phyloP scores from a whole-genome alignment of 2,113 vertebrate species.

The Salvelinus namaycush region DNA sequence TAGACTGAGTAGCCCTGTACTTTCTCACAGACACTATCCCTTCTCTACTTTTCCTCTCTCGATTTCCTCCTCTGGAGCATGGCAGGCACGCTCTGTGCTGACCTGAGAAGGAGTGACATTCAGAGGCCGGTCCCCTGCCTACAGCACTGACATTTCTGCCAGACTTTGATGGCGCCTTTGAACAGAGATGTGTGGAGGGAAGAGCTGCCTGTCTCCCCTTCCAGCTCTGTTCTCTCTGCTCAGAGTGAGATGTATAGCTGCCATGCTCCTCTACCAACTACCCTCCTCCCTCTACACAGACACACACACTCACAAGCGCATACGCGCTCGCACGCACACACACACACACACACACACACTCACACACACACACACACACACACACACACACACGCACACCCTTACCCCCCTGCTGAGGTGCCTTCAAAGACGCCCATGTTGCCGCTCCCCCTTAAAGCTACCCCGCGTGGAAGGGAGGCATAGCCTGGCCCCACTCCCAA shows the following conservation, averaged over 20 bases:
- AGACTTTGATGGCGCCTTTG: conserved; percentile 79
- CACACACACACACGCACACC: neutral
- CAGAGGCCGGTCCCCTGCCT: conserved; percentile 74
- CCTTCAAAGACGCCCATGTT: conserved; percentile 62
- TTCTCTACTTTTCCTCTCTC: conserved; percentile 10
- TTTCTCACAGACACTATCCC: neutral
- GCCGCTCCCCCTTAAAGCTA: conserved; percentile 25
- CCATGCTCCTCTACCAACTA: conserved; percentile 30
- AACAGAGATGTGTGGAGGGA: conserved; percentile 75
- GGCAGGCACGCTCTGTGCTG: conserved; percentile 62
- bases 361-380: neutral
- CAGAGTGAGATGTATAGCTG: conserved; percentile 56
- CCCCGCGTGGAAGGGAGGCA: neutral
- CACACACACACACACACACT: conserved; percentile 9
- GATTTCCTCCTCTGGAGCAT: conserved; percentile 16
- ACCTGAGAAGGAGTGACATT: conserved; percentile 78
- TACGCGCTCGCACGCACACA: neutral
- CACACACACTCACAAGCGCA: conserved; percentile 14
- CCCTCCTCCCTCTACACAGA: conserved; percentile 9
- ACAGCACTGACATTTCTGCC: conserved; percentile 78
- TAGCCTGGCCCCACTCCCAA: too few relatives aligned
- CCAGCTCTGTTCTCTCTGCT: conserved; percentile 46
- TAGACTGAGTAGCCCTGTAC: neutral
- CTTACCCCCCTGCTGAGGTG: conserved; percentile 51
- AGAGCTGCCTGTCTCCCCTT: conserved; percentile 64